Evolutionary conservation across 2,797 vertebrate genomes (phyloP), one percentile per base, ranked within the genome.

Genomic region (Trachops cirrhosus): DNA sequence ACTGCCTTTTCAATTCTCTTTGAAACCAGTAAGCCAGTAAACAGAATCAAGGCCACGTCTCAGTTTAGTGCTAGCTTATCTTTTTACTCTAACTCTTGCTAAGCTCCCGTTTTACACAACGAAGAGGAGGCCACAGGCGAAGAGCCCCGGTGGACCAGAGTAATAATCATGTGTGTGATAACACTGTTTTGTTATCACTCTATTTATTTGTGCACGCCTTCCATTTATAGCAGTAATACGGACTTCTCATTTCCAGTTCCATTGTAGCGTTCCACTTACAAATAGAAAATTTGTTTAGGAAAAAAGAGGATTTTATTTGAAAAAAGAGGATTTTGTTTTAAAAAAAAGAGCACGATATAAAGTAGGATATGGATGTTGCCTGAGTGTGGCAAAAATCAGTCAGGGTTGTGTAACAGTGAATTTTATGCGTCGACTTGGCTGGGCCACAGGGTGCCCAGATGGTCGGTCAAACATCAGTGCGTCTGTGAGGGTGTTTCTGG

Each of bases 291-390:
- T 3, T 71, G 22, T 54, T n/a, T 70, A 22, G 52, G 21, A 59
- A 95, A 93, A 93, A 93, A 86, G 24, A 73, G 2, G 37, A 32
- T 62, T 89, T 88, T 84, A 1, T 64, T 96, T 77, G 12, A 57
- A 94, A 93, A 93, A 86, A 34, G 24, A 73, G 1, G n/a, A 26
- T 54, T 89, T 85, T 85, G 2, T 67, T 95, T 67, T 95, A 10
- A 10, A 92, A 71, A 24, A 32, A 88, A 75, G 12, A 37, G 34
- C 34, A 78, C 52, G 21, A 6, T 78, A 44, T 71, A 46, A 75
- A 64, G 1, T 48, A 86, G n/a, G 16, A 32, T 32, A 78, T 34
- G n/a, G 2, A 12, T 78, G 34, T 68, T 57, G 70, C 8, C 1
- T 12, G 15, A 52, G n/a, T 84, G 41, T 50, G 46, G 46, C 59